phyloP scores from a whole-genome alignment of 1,140 invertebrate species.

The Drosophila athabasca region DNA sequence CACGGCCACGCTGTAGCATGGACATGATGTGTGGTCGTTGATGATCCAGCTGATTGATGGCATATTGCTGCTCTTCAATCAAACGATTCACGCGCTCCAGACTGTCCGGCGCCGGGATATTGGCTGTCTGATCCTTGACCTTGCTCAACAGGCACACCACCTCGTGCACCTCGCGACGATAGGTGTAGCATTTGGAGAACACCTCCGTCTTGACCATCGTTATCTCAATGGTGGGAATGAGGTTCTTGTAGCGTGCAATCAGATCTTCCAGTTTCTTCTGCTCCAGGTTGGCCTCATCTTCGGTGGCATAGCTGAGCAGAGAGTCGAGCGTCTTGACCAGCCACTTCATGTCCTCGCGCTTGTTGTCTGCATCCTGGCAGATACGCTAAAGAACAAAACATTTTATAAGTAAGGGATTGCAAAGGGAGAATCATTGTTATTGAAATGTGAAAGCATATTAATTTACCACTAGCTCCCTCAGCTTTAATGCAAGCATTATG shows the following conservation, averaged over 20 bases:
- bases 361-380: slow-evolving; percentile 94
- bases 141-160: slow-evolving; percentile 90
- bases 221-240: slow-evolving; percentile 96
- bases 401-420: neutral
- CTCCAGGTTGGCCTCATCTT: slow-evolving; percentile 90
- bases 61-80: slow-evolving; percentile 91
- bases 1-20: slow-evolving; percentile 95
- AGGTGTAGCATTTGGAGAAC: slow-evolving; percentile 95
- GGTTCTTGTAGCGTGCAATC: slow-evolving; percentile 93
- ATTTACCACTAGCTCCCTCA: slow-evolving; percentile 86
- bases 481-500: slow-evolving; percentile 77
- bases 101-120: slow-evolving; percentile 87
- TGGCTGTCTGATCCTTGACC: slow-evolving; percentile 89
- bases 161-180: slow-evolving; percentile 93
- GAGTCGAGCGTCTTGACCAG: slow-evolving; percentile 94
- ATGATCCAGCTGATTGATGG: slow-evolving; percentile 92
- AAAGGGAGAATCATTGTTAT: too few relatives aligned
- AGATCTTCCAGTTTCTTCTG: slow-evolving; percentile 92
- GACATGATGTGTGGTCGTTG: slow-evolving; percentile 94
- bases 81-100: slow-evolving; percentile 90
- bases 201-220: slow-evolving; percentile 96
- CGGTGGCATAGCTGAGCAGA: slow-evolving; percentile 91
- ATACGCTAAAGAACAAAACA: slow-evolving; percentile 87
- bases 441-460: slow-evolving; percentile 40
- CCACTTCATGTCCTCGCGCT: slow-evolving; percentile 97